Evolutionary conservation across 2,113 vertebrate species (phyloP), one percentile per base, ranked within the genome.

Genomic region (Vulpes lagopus): DNA sequence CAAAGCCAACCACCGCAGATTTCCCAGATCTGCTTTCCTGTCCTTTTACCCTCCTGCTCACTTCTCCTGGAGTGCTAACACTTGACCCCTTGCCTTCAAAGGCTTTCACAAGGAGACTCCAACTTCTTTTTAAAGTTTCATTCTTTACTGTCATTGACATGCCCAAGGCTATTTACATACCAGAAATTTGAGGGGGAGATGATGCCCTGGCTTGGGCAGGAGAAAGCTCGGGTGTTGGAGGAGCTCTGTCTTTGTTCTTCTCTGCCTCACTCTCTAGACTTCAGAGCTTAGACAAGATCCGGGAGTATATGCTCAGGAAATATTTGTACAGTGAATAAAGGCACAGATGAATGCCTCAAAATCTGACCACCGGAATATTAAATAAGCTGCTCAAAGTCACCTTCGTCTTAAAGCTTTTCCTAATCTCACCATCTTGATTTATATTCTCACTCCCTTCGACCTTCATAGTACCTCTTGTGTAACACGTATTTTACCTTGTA

Each of bases 381-480:
- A 74, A 51, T 53, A 92, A 80, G 15, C 43, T 64, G 60, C 69
- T 92, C 59, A 96, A 94, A 92, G 15, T 95, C 64, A 88, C 35
- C 43, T 92, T 74, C 67, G 22, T 91, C 65, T 79, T 32, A 15
- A 87, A 55, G 64, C 35, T 80, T 93, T 74, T 51, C 80, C 55
- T 69, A 17, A 55, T 57, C 57, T 92, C 65, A 76, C 43, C 7
- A 19, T 53, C 90, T 88, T 87, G 57, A 65, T 90, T 97, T 88
- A 60, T 76, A 59, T 9, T 78, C 27, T 78, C 5, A 25, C 30
- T 64, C 1, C 3, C 2, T 81, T 89, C 12, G 15, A 38, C 15
- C 53, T 76, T 62, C 49, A 43, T 0, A 71, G 38, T 5, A 22
- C 35, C 67, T 55, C 35, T 53, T 92, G 95, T 14, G 25, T 55